These are phyloP conservation scores for honey bee (Apis mellifera) DNA, from an alignment of 1,140 invertebrate species.

Conservation along the genomic window Amel_HAv3.1 CM009940.2:7436501-7437000, in stretches of 20 bases:
- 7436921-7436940: constrained; percentile 17
- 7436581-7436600: too few relatives aligned
- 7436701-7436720: constrained; percentile 30
- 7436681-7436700: constrained; percentile 26
- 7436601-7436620: background rate
- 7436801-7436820: background rate
- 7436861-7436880: background rate
- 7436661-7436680: constrained; percentile 34
- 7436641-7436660: background rate
- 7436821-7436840: constrained; percentile 9
- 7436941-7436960: background rate
- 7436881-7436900: background rate
- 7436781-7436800: background rate
- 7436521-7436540: too few relatives aligned
- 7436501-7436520: too few relatives aligned
- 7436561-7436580: too few relatives aligned
- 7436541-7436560: too few relatives aligned
- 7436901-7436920: background rate
- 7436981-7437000: background rate
- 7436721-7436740: constrained; percentile 48
- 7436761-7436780: constrained; percentile 23
- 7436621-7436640: background rate
- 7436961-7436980: background rate
- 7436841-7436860: background rate
- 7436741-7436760: constrained; percentile 31